A percentile compares a stretch with the other conserved stretches of the same genome.
Conservation (phyloP, 2,888 invertebrate species). For the Lymantria monacha region DNA sequence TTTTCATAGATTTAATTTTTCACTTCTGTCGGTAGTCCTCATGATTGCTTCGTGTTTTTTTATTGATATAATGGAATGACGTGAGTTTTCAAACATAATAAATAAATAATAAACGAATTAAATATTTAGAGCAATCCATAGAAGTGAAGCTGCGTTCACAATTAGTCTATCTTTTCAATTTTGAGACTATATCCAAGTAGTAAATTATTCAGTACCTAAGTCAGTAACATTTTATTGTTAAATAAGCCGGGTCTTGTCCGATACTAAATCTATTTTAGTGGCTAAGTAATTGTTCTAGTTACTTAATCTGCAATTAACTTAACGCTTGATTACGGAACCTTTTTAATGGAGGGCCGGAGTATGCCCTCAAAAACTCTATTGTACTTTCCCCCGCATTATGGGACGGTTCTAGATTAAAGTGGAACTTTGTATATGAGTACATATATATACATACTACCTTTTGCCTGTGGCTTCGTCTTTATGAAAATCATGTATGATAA, state of each 20-base stretch:
- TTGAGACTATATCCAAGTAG: not conserved
- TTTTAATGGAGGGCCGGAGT: constrained; percentile 22
- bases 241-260: constrained; percentile 2
- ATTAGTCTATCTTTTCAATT: too few species aligned
- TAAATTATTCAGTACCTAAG: not conserved
- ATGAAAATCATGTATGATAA: too few species aligned
- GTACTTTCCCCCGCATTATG: constrained; percentile 11
- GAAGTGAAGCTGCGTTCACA: too few species aligned
- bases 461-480: too few species aligned
- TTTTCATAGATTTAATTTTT: too few species aligned
- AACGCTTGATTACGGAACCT: constrained; percentile 30
- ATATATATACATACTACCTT: not conserved
- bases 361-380: constrained; percentile 19
- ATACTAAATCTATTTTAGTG: constrained; percentile 30
- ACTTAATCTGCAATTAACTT: constrained; percentile 27
- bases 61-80: too few species aligned
- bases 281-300: constrained; percentile 32
- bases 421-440: not conserved
- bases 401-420: not conserved
- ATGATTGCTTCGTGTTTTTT: too few species aligned
- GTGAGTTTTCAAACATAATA: too few species aligned
- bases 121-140: too few species aligned
- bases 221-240: not conserved
- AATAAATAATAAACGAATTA: too few species aligned
- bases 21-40: too few species aligned